Conservation (phyloP, 2,113 vertebrate genomes). For the Brachyhypopomus gauderio region DNA sequence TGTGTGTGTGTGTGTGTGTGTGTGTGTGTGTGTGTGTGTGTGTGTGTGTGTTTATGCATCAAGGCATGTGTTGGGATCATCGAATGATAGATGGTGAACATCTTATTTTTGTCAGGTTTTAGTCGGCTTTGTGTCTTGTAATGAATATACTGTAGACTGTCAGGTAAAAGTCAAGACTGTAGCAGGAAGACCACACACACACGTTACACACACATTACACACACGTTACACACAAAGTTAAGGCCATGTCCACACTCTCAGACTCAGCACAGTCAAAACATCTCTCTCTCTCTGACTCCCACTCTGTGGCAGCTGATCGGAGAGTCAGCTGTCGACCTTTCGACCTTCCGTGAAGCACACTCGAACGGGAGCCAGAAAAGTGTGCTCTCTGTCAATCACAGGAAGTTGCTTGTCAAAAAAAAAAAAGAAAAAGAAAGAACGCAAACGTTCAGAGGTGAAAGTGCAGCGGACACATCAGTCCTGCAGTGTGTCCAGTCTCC, state of each 20-base stretch:
- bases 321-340: not conserved
- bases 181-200: not conserved
- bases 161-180: no score
- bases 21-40: not conserved
- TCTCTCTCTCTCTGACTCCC: not conserved
- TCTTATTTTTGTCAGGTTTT: no score
- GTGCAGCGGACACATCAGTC: not conserved
- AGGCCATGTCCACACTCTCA: not conserved
- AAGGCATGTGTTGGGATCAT: no score
- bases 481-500: not conserved
- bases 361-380: not conserved
- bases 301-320: constrained; percentile 10
- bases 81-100: no score
- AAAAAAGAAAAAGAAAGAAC: not conserved
- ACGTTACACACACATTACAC: not conserved
- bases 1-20: not conserved
- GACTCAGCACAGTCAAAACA: not conserved
- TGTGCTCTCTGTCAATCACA: not conserved
- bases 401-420: constrained; percentile 4
- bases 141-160: no score
- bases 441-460: not conserved
- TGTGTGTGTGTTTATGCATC: no score
- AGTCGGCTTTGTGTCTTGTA: no score
- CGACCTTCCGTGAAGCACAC: not conserved
- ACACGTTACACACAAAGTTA: not conserved